Base-by-base conservation (phyloP, 1,140 invertebrate genomes). In the Drosophila bocqueti region DNA sequence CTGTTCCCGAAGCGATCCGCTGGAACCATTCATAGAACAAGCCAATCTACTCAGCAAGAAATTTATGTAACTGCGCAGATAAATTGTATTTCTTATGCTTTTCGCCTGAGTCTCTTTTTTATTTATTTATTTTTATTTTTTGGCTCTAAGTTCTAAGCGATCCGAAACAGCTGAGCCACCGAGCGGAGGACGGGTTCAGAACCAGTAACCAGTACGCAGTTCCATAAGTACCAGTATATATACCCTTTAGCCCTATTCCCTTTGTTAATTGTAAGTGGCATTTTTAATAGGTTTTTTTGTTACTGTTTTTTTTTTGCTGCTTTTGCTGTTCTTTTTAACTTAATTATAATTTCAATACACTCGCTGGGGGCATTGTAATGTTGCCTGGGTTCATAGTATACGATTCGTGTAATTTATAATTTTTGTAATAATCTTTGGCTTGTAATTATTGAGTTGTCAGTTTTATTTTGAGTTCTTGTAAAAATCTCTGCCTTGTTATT, bases 191-290 rank as follows among this genome's bases (percentile, higher is more conserved):
- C 74, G 16, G 21, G n/a, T 34, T 29, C 29, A 61, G 18, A 69
- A 69, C 66, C 66, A 71, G 64, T 49, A 72, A 31, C 24, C 71
- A 74, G 38, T 72, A 72, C 67, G 71, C 71, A 74, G 68, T 62
- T 73, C 36, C 13, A 42, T 36, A 45, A 55, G 34, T 55, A 38
- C 52, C 52, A 52, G 50, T n/a, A 42, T 57, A 38, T 24, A 26
- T 15, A 42, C 34, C 58, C 34, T 45, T 26, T 40, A 16, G 36
- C 15, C 31, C 43, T 61, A 15, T 71, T 68, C 40, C 67, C 67
- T 80, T 85, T 89, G 76, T 87, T 89, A 87, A 87, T 89, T 87
- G 68, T 87, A 87, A 83, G 68, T 80, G 83, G 80, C 68, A 74
- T 62, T 83, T 87, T 79, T 82, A 85, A 86, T 86, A 79, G 65